These are phyloP conservation scores for Sebastes vulpes DNA, from an alignment of 2,797 vertebrate species.

Conservation along the genomic window DNA sequence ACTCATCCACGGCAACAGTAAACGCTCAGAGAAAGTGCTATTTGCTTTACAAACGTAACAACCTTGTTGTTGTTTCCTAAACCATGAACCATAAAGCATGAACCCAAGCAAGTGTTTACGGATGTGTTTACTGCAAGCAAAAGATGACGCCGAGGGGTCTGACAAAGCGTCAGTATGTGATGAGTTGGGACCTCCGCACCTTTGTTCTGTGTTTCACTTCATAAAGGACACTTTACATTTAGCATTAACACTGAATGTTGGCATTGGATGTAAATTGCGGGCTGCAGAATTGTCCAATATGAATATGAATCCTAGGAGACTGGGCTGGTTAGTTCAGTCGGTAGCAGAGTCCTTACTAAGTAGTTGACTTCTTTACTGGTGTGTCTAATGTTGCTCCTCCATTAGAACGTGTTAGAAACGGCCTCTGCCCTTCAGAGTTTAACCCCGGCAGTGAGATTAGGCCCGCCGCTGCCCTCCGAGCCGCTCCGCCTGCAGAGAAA, in stretches of 20 bases:
- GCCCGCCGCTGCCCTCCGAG: slow-evolving; percentile 40
- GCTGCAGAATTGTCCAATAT: not conserved
- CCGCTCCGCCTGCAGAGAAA: slow-evolving; percentile 52
- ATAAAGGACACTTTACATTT: not conserved
- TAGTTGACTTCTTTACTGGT: not conserved
- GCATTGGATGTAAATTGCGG: too few species aligned
- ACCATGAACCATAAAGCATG: too few species aligned
- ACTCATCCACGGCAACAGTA: too few species aligned
- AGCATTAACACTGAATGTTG: too few species aligned
- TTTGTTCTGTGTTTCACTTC: not conserved
- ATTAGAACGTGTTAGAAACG: slow-evolving; percentile 2
- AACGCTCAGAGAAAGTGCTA: too few species aligned
- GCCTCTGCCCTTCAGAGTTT: slow-evolving; percentile 31
- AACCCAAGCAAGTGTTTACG: too few species aligned
- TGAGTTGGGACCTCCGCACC: not conserved
- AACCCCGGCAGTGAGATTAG: slow-evolving; percentile 46
- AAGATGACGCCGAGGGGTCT: too few species aligned
- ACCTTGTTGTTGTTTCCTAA: too few species aligned
- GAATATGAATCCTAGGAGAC: too few species aligned
- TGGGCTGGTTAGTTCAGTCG: not conserved
- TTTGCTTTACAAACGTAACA: too few species aligned
- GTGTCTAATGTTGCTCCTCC: slow-evolving; percentile 35
- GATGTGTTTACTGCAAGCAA: too few species aligned
- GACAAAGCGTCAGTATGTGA: not conserved
- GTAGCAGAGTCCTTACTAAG: not conserved